Conservation (phyloP, 2,113 vertebrate genomes). For the Elephas maximus region DNA sequence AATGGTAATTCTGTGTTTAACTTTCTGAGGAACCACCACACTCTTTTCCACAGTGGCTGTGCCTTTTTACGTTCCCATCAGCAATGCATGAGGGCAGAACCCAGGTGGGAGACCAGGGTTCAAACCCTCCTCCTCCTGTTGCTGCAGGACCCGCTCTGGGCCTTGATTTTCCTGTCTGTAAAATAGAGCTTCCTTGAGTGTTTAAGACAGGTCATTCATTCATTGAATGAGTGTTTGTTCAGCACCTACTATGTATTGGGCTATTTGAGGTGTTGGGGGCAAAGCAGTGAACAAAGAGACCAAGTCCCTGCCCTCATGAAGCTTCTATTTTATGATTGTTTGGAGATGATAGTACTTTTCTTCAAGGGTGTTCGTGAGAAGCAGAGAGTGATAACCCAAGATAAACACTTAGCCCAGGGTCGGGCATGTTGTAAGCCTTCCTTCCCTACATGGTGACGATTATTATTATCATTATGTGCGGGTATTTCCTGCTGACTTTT, state of each 20-base stretch:
- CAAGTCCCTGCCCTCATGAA: neutral
- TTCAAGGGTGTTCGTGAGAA: neutral
- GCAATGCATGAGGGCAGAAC: neutral
- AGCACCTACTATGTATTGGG: neutral
- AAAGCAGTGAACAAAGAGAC: neutral
- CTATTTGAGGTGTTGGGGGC: neutral
- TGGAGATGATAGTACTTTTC: slow-evolving; percentile 10
- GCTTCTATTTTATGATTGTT: neutral
- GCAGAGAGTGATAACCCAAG: neutral
- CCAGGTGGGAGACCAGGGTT: neutral
- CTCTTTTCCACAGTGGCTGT: neutral
- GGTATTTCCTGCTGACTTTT: neutral
- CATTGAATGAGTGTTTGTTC: neutral
- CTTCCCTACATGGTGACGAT: neutral
- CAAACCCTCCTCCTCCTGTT: neutral
- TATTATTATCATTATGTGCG: neutral
- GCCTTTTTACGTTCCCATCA: neutral
- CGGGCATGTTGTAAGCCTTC: neutral
- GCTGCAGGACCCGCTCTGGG: neutral
- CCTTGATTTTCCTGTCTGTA: no score
- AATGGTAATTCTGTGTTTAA: neutral
- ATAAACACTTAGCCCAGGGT: neutral
- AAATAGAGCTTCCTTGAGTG: neutral
- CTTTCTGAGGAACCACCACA: neutral
- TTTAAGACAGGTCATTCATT: neutral